Evolutionary conservation across 2,888 invertebrate genomes (phyloP), one percentile per base, ranked within the genome.

Genomic region (Tiliacea citrago): DNA sequence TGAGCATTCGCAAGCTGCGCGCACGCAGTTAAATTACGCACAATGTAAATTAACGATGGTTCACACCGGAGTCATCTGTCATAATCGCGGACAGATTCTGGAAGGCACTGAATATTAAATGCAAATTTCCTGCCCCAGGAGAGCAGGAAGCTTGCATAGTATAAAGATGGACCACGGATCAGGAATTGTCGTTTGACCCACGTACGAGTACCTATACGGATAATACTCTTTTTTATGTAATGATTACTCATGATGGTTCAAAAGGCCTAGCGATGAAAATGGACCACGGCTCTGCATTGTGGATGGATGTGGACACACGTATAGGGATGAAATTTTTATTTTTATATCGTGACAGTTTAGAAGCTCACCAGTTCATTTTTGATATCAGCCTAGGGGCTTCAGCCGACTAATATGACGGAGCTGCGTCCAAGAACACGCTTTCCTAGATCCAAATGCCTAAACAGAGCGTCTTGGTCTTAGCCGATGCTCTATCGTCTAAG

Each of bases 1-100:
- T 92, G 93, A 86, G 77, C 74, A 73, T 55, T 77, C 65, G 89
- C 91, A 92, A 92, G 93, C 90, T 92, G 93, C 90, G 87, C 86
- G 82, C 80, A 79, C 86, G 83, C 80, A 85, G 53, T 84, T 81
- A 84, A 84, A 86, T 84, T 86, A 85, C 83, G 69, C 82, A 78
- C 79, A 81, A 86, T 86, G 87, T 86, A 87, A 87, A 90, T 91
- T 88, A 87, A 85, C 62, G 66, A 66, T 55, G 72, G 76, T 79
- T 79, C 81, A 71, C 74, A 69, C 67, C 29, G 73, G 71, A 79
- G 76, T 86, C 80, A 86, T 88, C 83, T 85, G 82, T 88, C 86
- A 88, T 79, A 86, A 79, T 69, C 51, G 70, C 58, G 51, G 81
- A 83, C 86, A 78, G 73, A 83, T 57, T 66, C 81, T 80, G 58